A percentile compares a stretch with the other conserved stretches of the same genome.
These are phyloP conservation scores for Andrena cerasifolii DNA, from an alignment of 1,140 invertebrate genomes.

Conservation along the genomic window DNA sequence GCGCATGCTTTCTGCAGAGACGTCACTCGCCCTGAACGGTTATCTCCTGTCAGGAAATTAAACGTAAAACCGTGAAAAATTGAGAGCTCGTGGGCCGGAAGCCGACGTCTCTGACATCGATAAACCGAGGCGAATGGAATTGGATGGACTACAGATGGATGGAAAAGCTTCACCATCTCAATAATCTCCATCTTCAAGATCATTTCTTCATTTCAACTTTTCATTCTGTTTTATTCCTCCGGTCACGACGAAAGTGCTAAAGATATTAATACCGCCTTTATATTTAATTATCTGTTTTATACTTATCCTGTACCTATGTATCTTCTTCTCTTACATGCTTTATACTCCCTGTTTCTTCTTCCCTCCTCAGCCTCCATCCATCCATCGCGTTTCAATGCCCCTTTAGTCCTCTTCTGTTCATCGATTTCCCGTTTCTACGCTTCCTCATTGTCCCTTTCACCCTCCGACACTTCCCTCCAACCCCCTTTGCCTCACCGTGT, in stretches of 20 bases:
- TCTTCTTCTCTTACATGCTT: not conserved
- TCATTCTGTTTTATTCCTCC: not conserved
- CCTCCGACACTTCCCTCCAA: conserved; percentile 1
- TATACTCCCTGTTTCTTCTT: not conserved
- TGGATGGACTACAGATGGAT: not conserved
- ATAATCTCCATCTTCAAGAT: no score
- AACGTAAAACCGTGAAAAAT: conserved; percentile 40
- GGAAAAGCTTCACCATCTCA: no score
- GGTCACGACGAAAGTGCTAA: no score
- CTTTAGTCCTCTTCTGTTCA: not conserved
- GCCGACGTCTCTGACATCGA: not conserved
- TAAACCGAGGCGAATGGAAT: conserved; percentile 3
- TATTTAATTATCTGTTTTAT: not conserved
- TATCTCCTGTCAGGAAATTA: conserved; percentile 33
- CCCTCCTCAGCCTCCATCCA: not conserved
- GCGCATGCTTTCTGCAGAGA: not conserved
- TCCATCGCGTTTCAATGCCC: not conserved
- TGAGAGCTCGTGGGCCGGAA: conserved; percentile 10
- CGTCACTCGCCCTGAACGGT: conserved; percentile 14
- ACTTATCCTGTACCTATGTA: not conserved
- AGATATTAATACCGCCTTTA: not conserved
- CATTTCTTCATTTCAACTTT: no score
- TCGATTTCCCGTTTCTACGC: not conserved
- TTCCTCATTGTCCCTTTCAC: conserved; percentile 38
- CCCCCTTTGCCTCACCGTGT: no score